Conservation (phyloP, 1,140 invertebrate genomes). For the Drosophila kepulauana region DNA sequence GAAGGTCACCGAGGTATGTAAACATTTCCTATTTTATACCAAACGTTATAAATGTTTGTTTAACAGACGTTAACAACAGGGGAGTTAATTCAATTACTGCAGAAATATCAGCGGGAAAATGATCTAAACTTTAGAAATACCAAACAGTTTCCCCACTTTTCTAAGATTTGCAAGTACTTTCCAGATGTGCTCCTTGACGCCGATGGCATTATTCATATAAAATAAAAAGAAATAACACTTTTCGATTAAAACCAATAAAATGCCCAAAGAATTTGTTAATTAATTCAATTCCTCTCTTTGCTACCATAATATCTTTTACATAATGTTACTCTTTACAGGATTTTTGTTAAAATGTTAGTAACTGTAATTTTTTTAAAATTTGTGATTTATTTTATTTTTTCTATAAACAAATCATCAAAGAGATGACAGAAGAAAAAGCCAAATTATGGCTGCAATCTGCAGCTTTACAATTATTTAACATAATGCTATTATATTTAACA, state of each 20-base stretch:
- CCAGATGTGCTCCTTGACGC: slow-evolving; percentile 46
- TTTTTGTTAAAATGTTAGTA: too few relatives aligned
- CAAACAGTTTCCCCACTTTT: slow-evolving; percentile 47
- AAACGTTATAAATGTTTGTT: not conserved
- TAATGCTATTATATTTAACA: too few relatives aligned
- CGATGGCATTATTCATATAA: slow-evolving; percentile 39
- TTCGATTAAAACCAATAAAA: not conserved
- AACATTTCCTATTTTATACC: not conserved
- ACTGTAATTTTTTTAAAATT: too few relatives aligned
- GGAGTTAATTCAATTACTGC: slow-evolving; percentile 36
- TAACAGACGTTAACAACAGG: slow-evolving; percentile 1
- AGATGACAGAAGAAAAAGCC: too few relatives aligned
- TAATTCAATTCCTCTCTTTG: not conserved
- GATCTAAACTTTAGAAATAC: slow-evolving; percentile 47
- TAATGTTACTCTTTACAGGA: too few relatives aligned
- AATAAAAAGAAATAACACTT: not conserved
- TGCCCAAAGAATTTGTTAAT: not conserved
- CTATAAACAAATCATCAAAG: too few relatives aligned
- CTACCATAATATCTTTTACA: too few relatives aligned
- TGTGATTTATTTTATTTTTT: too few relatives aligned
- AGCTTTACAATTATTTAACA: too few relatives aligned
- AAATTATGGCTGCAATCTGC: too few relatives aligned
- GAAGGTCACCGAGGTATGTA: slow-evolving; percentile 25
- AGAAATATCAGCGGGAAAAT: slow-evolving; percentile 49
- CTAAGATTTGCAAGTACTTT: slow-evolving; percentile 56